Evolutionary conservation across 1,140 invertebrate genomes (phyloP).

Genomic region (Aphelinus certus): DNA sequence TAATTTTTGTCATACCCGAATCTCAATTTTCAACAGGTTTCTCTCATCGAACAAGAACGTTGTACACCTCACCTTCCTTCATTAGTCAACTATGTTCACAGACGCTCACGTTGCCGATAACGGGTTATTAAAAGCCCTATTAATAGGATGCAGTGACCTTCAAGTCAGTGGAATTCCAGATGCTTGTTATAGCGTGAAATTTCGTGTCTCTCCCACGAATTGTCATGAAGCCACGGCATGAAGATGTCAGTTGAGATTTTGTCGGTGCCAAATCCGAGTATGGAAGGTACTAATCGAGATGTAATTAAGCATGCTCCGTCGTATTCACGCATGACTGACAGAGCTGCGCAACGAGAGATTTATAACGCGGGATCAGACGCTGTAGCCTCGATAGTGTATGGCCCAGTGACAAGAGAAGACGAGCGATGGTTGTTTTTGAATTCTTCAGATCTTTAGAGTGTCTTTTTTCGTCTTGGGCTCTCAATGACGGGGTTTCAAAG

Average conservation of each 20-base stretch:
- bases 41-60: too few relatives aligned
- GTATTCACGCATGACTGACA: too few relatives aligned
- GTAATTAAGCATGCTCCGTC: slow-evolving; percentile 30
- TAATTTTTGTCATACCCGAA: too few relatives aligned
- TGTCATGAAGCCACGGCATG: neutral
- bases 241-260: slow-evolving; percentile 15
- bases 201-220: neutral
- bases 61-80: too few relatives aligned
- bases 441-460: too few relatives aligned
- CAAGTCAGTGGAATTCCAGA: neutral
- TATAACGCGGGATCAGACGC: too few relatives aligned
- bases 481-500: too few relatives aligned
- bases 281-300: slow-evolving; percentile 28
- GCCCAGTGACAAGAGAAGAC: neutral
- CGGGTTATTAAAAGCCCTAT: slow-evolving; percentile 46
- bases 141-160: neutral
- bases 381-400: slow-evolving; percentile 32
- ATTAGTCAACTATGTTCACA: slow-evolving; percentile 27
- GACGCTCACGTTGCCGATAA: slow-evolving; percentile 52
- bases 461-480: too few relatives aligned
- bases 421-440: too few relatives aligned
- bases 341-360: too few relatives aligned
- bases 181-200: neutral
- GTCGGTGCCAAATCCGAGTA: neutral
- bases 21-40: too few relatives aligned